Evolutionary conservation across 2,888 invertebrate genomes (phyloP), one percentile per base, ranked within the genome.

Genomic region (Stenotaenia linearis): DNA sequence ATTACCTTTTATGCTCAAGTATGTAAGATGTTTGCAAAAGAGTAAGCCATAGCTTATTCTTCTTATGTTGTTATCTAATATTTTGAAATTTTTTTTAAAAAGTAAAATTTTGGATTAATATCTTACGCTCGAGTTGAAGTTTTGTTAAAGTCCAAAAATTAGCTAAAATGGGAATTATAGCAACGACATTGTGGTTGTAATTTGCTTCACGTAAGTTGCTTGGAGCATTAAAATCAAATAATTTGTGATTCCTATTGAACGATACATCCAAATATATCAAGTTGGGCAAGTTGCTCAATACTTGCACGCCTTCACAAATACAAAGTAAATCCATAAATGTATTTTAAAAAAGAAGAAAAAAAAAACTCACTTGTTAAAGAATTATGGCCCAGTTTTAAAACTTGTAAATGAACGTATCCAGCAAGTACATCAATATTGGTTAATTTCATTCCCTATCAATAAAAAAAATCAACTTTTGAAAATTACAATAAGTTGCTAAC

Each of bases 221-320:
- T 5, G 77, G 77, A n/a, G 77, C 23, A 23, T 21, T 5, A 40
- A 77, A 77, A 40, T 77, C 45, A 21, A 77, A 40, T 7, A 77
- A 25, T 40, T 15, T 45, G 18, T 21, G n/a, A 21, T 45, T 77
- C 18, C 23, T 45, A 77, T 77, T 77, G 5, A 9, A 25, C 6
- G 40, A 12, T 1, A 40, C 77, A 45, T 77, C 40, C 45, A 77
- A 23, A 23, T 21, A 35, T 25, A 28, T 21, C 25, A 77, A 45
- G 45, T 15, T 28, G 2, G 50, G 23, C 37, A 77, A 23, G 15
- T 45, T 77, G 12, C 28, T 45, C 25, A 77, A 45, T n/a, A 45
- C 45, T 3, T 7, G 1, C 45, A 77, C 40, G 25, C 40, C 77
- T 77, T 35, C n/a, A 15, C 21, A 75, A 75, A 3, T 25, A 23